These are phyloP conservation scores for Protophormia terraenovae DNA, from an alignment of 2,888 invertebrate species.

Conservation along the genomic window DNA sequence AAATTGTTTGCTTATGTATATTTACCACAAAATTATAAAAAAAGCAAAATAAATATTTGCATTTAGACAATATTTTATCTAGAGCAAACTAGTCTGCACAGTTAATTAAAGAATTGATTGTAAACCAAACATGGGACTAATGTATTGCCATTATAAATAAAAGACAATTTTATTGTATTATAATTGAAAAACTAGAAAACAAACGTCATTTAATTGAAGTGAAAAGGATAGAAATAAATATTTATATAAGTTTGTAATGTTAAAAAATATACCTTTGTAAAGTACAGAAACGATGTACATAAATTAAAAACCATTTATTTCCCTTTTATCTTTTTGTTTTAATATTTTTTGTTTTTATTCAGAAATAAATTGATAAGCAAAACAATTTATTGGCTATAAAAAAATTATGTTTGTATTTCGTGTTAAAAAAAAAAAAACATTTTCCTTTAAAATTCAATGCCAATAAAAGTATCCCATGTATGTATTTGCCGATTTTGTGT, in stretches of 20 bases:
- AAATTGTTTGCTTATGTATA: conserved; percentile 18
- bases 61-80: conserved; percentile 52
- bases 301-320: neutral
- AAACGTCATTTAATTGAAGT: neutral
- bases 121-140: conserved; percentile 10
- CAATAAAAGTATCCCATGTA: conserved; percentile 15
- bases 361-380: neutral
- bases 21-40: neutral
- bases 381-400: neutral
- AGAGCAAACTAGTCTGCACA: conserved; percentile 52
- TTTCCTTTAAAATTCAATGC: conserved; percentile 7
- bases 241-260: no score
- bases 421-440: neutral
- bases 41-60: conserved; percentile 45
- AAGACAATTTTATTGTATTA: neutral
- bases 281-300: no score
- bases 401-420: neutral
- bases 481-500: neutral
- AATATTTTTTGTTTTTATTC: neutral
- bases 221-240: no score
- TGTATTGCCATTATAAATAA: neutral
- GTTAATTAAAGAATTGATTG: conserved; percentile 53
- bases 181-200: neutral
- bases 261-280: no score
- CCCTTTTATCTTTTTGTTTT: neutral